Base-by-base conservation (phyloP, 1,140 invertebrate species). In the Halesus radiatus region DNA sequence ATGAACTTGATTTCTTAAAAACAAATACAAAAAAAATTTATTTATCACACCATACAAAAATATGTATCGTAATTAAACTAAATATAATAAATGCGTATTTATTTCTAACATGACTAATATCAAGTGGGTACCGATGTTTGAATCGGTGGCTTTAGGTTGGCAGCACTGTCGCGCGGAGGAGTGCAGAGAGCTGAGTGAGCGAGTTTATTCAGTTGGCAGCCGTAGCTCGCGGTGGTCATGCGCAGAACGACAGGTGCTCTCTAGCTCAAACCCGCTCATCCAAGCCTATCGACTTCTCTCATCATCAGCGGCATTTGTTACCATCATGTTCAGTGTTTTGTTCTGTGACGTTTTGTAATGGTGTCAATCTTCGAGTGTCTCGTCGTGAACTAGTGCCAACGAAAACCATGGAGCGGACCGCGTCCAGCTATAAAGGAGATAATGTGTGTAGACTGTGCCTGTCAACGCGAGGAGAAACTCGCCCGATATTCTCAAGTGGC, bases 391-490 rank as follows among this genome's bases (percentile, higher is more conserved):
- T 32, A 60, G 32, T 60, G 53, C 18, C 32, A 10, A 58, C 53
- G 53, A 29, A 10, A 79, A 73, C 22, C 64, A 79, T 79, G 77
- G 77, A 79, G 15, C 64, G 66, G 50, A 56, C 66, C 20, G 22
- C 37, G 26, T 64, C 64, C 68, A 66, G 64, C 60, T 53, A 26
- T 15, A 73, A 70, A n/a, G 45, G 52, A 29, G 66, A 79, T 60
- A 73, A 54, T n/a, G 60, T 78, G 77, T 93, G 92, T 87, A 90
- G 92, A 87, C 89, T 93, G 80, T 93, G 92, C 88, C 90, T 93
- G 84, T 90, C 91, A 83, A 88, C 89, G 86, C 86, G 87, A 85
- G 86, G 88, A 85, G 89, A 89, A 88, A 89, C 88, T 87, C 86
- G 87, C 86, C 88, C 89, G 82, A 90, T 90, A 87, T 90, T 90